phyloP scores from a whole-genome alignment of 2,888 invertebrate genomes.

The Drosophila macrospina region DNA sequence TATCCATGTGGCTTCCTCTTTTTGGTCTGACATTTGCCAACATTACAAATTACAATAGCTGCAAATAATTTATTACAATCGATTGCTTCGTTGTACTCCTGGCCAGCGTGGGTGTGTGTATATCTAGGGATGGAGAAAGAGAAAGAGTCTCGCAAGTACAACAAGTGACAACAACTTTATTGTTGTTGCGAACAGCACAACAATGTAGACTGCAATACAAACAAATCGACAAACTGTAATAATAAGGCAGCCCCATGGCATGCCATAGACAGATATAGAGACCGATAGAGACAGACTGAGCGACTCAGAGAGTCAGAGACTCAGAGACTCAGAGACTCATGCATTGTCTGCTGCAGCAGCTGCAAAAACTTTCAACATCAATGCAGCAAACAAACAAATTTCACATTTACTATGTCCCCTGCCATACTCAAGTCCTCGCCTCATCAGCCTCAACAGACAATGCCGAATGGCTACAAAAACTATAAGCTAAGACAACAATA shows the following conservation, averaged over 20 bases:
- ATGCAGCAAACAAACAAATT: slow-evolving; percentile 76
- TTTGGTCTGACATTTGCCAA: slow-evolving; percentile 42
- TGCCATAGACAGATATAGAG: slow-evolving; percentile 36
- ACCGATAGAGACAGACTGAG: slow-evolving; percentile 1
- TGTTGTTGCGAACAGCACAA: slow-evolving; percentile 52
- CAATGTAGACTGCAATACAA: slow-evolving; percentile 65
- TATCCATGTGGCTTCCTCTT: slow-evolving; percentile 6
- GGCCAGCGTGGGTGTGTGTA: slow-evolving; percentile 29
- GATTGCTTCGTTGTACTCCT: slow-evolving; percentile 40
- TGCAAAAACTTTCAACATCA: slow-evolving; percentile 76
- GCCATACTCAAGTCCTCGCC: neutral
- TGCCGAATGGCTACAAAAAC: slow-evolving; percentile 13
- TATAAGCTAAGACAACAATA: slow-evolving; percentile 22
- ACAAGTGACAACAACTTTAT: slow-evolving; percentile 49
- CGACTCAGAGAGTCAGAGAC: neutral
- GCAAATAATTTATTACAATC: slow-evolving; percentile 69
- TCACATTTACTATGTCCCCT: slow-evolving; percentile 63
- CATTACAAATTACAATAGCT: slow-evolving; percentile 67
- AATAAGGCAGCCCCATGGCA: slow-evolving; percentile 63
- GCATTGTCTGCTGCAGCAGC: slow-evolving; percentile 73
- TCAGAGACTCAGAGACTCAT: slow-evolving; percentile 4
- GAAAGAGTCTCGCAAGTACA: slow-evolving; percentile 11
- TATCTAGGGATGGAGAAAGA: neutral
- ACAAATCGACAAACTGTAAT: slow-evolving; percentile 74
- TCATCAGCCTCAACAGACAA: slow-evolving; percentile 17